Evolutionary conservation across 53 echinoderm and acorn worm genomes (phyloP).

Genomic region (Apostichopus leukothele): DNA sequence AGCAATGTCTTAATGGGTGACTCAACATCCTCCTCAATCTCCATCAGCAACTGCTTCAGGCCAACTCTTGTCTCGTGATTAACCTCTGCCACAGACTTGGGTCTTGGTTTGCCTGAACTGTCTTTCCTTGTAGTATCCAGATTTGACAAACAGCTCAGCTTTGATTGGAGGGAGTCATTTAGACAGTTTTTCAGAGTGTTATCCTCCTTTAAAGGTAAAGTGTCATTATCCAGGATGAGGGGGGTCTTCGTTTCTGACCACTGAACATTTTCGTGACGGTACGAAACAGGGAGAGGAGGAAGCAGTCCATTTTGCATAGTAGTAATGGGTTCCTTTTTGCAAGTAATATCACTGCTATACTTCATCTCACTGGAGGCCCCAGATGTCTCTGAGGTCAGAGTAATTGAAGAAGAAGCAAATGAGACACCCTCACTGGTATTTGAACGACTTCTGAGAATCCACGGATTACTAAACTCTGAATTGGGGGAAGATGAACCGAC

Average conservation of each 20-base stretch:
- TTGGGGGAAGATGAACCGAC: slow-evolving; percentile 30
- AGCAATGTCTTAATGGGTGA: slow-evolving; percentile 35
- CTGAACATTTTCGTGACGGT: neutral
- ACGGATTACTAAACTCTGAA: slow-evolving; percentile 43
- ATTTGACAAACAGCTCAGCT: slow-evolving; percentile 19
- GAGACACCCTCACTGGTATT: slow-evolving; percentile 48
- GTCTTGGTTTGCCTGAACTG: slow-evolving; percentile 1
- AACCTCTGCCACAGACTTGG: slow-evolving; percentile 45
- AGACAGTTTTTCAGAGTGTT: slow-evolving; percentile 5
- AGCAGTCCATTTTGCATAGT: slow-evolving; percentile 42
- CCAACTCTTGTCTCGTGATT: slow-evolving; percentile 42
- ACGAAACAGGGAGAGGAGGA: slow-evolving; percentile 9
- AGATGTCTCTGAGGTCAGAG: slow-evolving; percentile 40
- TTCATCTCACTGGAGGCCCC: slow-evolving; percentile 41
- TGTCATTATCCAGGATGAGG: slow-evolving; percentile 22
- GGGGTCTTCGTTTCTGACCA: slow-evolving; percentile 18
- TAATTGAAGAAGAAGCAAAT: slow-evolving; percentile 43
- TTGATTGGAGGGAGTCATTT: slow-evolving; percentile 16
- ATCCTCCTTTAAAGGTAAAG: slow-evolving; percentile 18
- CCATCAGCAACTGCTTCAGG: slow-evolving; percentile 39
- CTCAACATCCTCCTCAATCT: slow-evolving; percentile 36
- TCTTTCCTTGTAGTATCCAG: neutral
- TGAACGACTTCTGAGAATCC: slow-evolving; percentile 47
- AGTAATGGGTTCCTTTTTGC: neutral
- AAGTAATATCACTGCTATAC: slow-evolving; percentile 10